These are phyloP conservation scores for Schlechtendalia chinensis DNA, from an alignment of 1,140 invertebrate species.

Conservation along the genomic window DNA sequence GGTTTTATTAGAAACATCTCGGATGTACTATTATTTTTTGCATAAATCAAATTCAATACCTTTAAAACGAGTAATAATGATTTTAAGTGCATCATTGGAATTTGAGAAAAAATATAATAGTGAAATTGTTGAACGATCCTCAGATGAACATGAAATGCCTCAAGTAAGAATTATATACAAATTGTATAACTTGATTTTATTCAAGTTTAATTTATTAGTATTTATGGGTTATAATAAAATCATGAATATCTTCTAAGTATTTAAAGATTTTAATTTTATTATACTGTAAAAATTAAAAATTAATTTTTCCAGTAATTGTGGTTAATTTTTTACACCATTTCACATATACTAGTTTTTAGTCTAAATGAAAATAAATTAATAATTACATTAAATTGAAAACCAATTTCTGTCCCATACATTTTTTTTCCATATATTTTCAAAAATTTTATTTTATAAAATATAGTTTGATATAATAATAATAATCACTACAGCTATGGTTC, in stretches of 20 bases:
- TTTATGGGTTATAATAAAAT: not conserved
- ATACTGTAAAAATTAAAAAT: no score
- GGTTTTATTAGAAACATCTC: conserved; percentile 91
- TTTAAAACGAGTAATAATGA: conserved; percentile 92
- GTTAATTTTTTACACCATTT: no score
- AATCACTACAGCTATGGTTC: no score
- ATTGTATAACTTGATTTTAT: no score
- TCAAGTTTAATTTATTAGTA: not conserved
- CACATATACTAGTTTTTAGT: no score
- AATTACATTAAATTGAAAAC: no score
- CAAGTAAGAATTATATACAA: conserved; percentile 63
- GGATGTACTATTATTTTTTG: conserved; percentile 94
- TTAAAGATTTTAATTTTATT: not conserved
- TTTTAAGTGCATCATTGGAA: conserved; percentile 91
- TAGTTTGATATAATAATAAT: no score
- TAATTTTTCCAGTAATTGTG: no score
- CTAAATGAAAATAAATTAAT: no score
- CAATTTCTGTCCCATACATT: no score
- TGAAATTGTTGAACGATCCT: conserved; percentile 88
- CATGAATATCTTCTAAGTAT: not conserved
- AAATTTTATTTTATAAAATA: no score
- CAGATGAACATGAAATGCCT: conserved; percentile 94
- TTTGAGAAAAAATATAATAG: conserved; percentile 93
- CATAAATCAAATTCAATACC: conserved; percentile 94
- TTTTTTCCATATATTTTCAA: no score